Evolutionary conservation across 2,113 vertebrate genomes (phyloP).

Genomic region (Syngnathoides biaculeatus): DNA sequence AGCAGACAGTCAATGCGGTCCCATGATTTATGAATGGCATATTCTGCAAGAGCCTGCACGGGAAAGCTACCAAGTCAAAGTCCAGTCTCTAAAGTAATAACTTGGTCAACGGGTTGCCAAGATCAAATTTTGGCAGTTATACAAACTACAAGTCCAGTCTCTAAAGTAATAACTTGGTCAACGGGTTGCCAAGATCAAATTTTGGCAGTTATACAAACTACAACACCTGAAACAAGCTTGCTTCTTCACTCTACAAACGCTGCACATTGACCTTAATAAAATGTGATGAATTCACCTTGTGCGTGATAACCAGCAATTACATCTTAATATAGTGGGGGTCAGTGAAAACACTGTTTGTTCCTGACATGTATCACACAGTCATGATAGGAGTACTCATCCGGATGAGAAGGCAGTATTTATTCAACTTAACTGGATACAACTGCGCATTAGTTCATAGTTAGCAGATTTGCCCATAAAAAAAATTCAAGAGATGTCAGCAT

Average conservation of each 20-base stretch:
- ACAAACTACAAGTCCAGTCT: background rate
- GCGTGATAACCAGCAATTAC: conserved; percentile 9
- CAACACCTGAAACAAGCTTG: conserved; percentile 36
- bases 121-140: conserved; percentile 52
- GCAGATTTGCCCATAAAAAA: background rate
- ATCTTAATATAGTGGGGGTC: conserved; percentile 12
- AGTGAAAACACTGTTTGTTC: conserved; percentile 2
- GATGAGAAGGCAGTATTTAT: background rate
- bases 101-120: conserved; percentile 21
- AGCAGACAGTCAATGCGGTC: conserved; percentile 29
- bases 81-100: conserved; percentile 1
- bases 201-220: conserved; percentile 43
- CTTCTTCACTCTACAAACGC: conserved; percentile 13
- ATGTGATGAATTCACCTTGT: background rate
- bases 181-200: conserved; percentile 47
- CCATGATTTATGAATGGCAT: conserved; percentile 51
- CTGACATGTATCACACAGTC: conserved; percentile 1
- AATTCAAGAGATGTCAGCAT: background rate
- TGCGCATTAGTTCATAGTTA: background rate
- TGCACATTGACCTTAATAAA: conserved; percentile 40
- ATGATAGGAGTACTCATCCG: background rate
- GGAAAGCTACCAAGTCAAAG: conserved; percentile 21
- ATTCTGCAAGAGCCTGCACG: conserved; percentile 37
- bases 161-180: conserved; percentile 12
- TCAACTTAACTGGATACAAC: background rate